Evolutionary conservation across 2,888 invertebrate species (phyloP).

Genomic region (Lottia gigantea): DNA sequence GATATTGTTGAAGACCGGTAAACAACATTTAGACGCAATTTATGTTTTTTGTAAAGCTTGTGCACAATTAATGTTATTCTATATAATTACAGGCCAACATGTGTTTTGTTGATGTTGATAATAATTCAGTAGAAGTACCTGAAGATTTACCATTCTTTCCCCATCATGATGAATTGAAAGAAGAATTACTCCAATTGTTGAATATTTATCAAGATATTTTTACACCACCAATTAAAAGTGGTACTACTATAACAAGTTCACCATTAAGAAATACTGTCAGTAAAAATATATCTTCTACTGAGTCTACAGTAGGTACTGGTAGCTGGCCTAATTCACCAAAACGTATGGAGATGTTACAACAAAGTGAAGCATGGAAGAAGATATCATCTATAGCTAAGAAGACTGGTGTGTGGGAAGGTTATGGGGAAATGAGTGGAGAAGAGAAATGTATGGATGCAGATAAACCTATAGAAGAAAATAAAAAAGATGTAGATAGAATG

Average conservation of each 20-base stretch:
- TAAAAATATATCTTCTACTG: conserved; percentile 28
- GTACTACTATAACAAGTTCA: conserved; percentile 32
- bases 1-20: no score
- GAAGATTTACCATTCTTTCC: conserved; percentile 96
- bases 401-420: conserved; percentile 72
- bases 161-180: conserved; percentile 85
- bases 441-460: conserved; percentile 31
- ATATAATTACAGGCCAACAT: conserved; percentile 59
- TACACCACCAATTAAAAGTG: conserved; percentile 24
- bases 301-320: conserved; percentile 36
- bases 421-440: conserved; percentile 60
- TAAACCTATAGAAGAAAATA: conserved; percentile 27
- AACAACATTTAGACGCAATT: no score
- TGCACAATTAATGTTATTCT: background rate
- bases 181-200: conserved; percentile 77
- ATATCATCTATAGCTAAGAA: conserved; percentile 88
- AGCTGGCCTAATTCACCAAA: conserved; percentile 51
- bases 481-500: conserved; percentile 45
- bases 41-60: no score
- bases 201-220: conserved; percentile 47
- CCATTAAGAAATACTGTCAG: conserved; percentile 30
- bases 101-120: conserved; percentile 96
- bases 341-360: conserved; percentile 67
- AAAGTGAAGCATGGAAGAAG: conserved; percentile 84
- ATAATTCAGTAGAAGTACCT: conserved; percentile 89